Evolutionary conservation across 2,888 invertebrate genomes (phyloP).

Genomic region (Ecdyonurus torrentis): DNA sequence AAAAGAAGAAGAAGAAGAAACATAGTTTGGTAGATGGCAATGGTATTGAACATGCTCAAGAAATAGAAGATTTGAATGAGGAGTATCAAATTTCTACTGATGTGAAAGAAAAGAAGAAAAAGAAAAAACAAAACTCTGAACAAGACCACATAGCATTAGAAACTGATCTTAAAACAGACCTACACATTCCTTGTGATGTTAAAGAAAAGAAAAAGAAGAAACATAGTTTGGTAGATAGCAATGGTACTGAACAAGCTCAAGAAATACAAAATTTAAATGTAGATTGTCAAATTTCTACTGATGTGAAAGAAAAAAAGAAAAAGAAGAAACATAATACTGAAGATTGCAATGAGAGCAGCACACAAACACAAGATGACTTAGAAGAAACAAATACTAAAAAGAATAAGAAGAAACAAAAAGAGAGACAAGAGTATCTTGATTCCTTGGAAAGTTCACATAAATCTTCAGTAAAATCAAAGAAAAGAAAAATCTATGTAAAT

Average conservation of each 20-base stretch:
- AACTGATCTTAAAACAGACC: constrained; percentile 6
- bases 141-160: no score
- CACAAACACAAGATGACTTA: constrained; percentile 15
- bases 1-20: no score
- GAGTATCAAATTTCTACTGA: constrained; percentile 9
- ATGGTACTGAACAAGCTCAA: constrained; percentile 21
- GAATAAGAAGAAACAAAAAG: not conserved
- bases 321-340: no score
- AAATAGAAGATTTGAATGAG: constrained; percentile 13
- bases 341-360: constrained; percentile 22
- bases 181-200: no score
- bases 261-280: constrained; percentile 13
- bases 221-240: no score
- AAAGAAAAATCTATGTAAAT: no score
- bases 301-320: not conserved
- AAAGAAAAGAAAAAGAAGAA: no score
- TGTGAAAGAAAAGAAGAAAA: not conserved
- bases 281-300: constrained; percentile 11
- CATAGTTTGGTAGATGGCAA: no score
- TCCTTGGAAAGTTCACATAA: no score
- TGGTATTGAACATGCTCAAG: constrained; percentile 21
- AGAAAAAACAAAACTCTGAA: not conserved
- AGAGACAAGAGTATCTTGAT: no score
- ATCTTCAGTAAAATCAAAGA: no score
- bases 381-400: not conserved